phyloP scores from a whole-genome alignment of 2,888 invertebrate species.

The Gymnoscelis rufifasciata region DNA sequence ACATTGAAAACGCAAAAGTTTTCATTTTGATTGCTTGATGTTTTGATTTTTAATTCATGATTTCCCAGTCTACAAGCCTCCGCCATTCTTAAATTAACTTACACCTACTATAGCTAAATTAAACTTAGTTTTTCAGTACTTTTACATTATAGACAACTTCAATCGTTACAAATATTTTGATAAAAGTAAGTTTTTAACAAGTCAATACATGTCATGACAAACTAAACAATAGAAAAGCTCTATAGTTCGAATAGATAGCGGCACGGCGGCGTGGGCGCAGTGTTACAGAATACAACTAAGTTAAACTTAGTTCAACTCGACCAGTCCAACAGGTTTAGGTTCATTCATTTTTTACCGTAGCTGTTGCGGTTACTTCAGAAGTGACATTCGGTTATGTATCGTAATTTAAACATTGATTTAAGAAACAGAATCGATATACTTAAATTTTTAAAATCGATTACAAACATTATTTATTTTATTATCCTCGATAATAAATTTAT shows the following conservation, averaged over 20 bases:
- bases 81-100: slow-evolving; percentile 52
- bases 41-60: slow-evolving; percentile 53
- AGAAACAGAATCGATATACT: no score
- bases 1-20: slow-evolving; percentile 74
- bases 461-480: no score
- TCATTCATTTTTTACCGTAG: slow-evolving; percentile 5
- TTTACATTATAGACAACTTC: slow-evolving; percentile 20
- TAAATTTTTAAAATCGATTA: no score
- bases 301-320: neutral
- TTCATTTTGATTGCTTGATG: slow-evolving; percentile 57
- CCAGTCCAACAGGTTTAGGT: slow-evolving; percentile 1
- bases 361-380: no score
- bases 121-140: slow-evolving; percentile 1
- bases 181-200: slow-evolving; percentile 9
- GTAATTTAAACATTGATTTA: no score
- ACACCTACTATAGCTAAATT: neutral
- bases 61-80: slow-evolving; percentile 65
- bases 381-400: neutral
- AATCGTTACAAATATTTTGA: slow-evolving; percentile 3
- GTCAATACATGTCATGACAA: slow-evolving; percentile 33
- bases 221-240: slow-evolving; percentile 23
- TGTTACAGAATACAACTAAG: slow-evolving; percentile 14
- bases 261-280: slow-evolving; percentile 36
- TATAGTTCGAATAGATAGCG: slow-evolving; percentile 10
- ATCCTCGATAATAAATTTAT: no score